Conservation (phyloP, 1,140 invertebrate genomes). For the Ditylenchus dipsaci region DNA sequence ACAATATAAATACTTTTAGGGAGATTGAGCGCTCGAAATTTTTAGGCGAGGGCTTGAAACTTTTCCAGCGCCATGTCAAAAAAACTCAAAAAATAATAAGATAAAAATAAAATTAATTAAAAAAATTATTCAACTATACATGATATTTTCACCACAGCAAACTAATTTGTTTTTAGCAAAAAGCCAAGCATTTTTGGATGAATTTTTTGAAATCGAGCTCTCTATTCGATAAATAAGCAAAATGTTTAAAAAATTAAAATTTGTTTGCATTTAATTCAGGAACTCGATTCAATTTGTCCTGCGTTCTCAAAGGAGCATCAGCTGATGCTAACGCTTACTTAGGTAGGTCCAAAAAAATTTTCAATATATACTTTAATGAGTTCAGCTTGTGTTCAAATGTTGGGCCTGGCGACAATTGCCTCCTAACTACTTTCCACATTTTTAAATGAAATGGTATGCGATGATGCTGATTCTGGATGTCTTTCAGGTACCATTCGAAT, state of each 20-base stretch:
- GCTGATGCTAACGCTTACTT: neutral
- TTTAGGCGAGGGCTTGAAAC: too few species aligned
- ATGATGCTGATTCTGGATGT: conserved; percentile 15
- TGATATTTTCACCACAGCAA: neutral
- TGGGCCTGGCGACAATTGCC: conserved; percentile 26
- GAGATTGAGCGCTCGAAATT: too few species aligned
- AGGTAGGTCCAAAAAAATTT: neutral
- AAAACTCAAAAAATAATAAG: too few species aligned
- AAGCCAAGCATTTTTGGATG: neutral
- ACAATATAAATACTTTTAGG: too few species aligned
- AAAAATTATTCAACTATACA: neutral
- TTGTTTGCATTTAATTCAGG: neutral
- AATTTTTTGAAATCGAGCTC: neutral
- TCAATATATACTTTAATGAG: neutral
- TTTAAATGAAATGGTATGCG: conserved; percentile 26
- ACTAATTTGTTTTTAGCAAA: neutral
- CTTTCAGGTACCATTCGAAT: too few species aligned
- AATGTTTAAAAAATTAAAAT: conserved; percentile 7
- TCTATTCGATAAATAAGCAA: conserved; percentile 8
- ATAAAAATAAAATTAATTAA: too few species aligned
- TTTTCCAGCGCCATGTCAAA: too few species aligned
- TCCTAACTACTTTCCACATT: conserved; percentile 24
- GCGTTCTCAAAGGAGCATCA: conserved; percentile 8
- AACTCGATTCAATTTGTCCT: conserved; percentile 20
- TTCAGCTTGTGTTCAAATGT: conserved; percentile 18